Evolutionary conservation across 2,797 vertebrate species (phyloP), one percentile per base, ranked within the genome.

Genomic region (Ispidina picta): DNA sequence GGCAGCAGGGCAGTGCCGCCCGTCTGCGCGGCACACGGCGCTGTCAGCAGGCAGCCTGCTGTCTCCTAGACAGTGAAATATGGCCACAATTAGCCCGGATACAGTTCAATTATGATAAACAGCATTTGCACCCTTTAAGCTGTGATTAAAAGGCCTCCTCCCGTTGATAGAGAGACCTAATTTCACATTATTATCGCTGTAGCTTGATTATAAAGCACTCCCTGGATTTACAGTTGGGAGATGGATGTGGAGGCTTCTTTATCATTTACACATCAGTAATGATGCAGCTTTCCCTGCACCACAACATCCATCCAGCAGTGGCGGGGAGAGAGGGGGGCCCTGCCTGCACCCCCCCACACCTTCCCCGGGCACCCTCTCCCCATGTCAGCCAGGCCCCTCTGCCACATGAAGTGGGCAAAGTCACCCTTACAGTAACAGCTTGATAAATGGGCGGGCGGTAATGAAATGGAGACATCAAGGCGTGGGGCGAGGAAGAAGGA

Each of bases 401-500:
- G 97, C 97, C 97, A 97, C 95, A 97, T 95, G 84, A 95, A 97
- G 96, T 97, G 92, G 97, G 97, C 98, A 98, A 98, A 99, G 98
- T 99, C 98, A 98, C 98, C 98, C 98, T 98, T 98, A 97, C 97
- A 96, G 96, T 96, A 95, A 97, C 96, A 95, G 98, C 94, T 98
- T 99, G 99, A 99, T 99, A 98, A 98, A 99, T 99, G 98, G 98
- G 98, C 97, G 96, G 97, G 97, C 97, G 97, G 98, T 99, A 99
- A 99, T 99, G 98, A 99, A 99, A 99, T 99, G 98, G 98, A 99
- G 99, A 99, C 99, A 99, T 99, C 99, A 99, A 98, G 98, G 98
- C 98, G 98, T 98, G 98, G 98, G 98, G 99, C 98, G 98, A 98
- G 98, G 97, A 98, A 98, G 98, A 98, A 97, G 95, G 97, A 97